Evolutionary conservation across 2,888 invertebrate genomes (phyloP), one percentile per base, ranked within the genome.

Genomic region (Empis livida): DNA sequence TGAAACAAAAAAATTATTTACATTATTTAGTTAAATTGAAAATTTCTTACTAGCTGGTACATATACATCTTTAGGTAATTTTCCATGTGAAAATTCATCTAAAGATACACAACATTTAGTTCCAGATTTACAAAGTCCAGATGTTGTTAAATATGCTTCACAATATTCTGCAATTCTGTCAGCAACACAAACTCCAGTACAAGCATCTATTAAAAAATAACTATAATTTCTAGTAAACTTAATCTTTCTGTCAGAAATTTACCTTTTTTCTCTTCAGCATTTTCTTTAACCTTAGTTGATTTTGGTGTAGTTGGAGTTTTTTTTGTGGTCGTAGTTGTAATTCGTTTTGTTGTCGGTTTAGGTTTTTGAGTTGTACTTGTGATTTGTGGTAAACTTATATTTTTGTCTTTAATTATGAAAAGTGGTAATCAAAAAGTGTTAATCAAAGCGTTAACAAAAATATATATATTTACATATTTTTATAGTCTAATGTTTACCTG

Each of bases 171-270:
- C 82, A 51, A 91, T 80, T 20, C 82, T 73, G 45, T 85, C 81
- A 17, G 84, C 82, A 47, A 91, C 87, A 61, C 92, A 92, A 9
- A 89, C 83, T 5, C 91, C 90, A 0, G 82, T 80, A 58, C 91
- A 91, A 30, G 60, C 57, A 43, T 61, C 64, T 54, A 53, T 56
- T 56, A 42, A 13, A 45, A 37, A 38, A n/a, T 15, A 23, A 43
- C 55, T 20, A 20, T 20, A 5, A 20, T 20, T 5, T 20, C 3
- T 5, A 20, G 20, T 20, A 20, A 20, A 20, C 5, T 20, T 8
- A 27, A 27, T 27, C 5, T 6, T 8, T 27, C 9, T 27, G 43
- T 49, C 56, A 51, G 48, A 45, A 39, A 52, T 46, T 52, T 45
- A 17, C 4, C 0, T 13, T 53, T 54, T 53, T 54, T 56, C 54